Evolutionary conservation across 2,113 vertebrate species (phyloP).

Genomic region (Lonchura striata): DNA sequence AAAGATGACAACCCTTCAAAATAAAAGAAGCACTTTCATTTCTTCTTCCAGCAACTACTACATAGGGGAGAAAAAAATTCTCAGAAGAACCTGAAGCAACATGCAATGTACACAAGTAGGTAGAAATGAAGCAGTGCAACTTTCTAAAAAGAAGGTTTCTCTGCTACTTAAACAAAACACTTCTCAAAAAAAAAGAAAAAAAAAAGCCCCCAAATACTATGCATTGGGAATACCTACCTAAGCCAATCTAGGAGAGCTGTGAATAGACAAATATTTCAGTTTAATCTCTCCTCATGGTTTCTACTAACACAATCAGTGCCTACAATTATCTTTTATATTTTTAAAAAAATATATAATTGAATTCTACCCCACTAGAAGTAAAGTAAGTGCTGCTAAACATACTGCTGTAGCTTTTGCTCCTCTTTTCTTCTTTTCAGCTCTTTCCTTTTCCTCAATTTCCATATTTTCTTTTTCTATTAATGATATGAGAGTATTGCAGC

Average conservation of each 20-base stretch:
- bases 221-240: not conserved
- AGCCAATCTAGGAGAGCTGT: not conserved
- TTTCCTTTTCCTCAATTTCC: conserved; percentile 90
- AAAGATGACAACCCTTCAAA: not conserved
- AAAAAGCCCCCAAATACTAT: not conserved
- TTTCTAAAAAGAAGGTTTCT: not conserved
- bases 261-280: not conserved
- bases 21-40: not conserved
- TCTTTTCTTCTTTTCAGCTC: conserved; percentile 89
- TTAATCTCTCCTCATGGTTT: not conserved
- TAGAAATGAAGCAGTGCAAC: not conserved
- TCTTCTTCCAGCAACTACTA: not conserved
- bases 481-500: conserved; percentile 90
- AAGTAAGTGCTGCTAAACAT: conserved; percentile 66
- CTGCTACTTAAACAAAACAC: not conserved
- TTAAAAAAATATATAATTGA: not conserved
- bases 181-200: not conserved
- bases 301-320: not conserved
- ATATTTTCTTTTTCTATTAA: conserved; percentile 91
- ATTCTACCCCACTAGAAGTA: not conserved
- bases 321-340: not conserved
- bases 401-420: conserved; percentile 82
- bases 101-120: not conserved
- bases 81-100: not conserved
- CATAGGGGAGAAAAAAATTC: not conserved